A percentile compares a stretch with the other conserved stretches of the same genome.
Conservation (phyloP, 2,888 invertebrate genomes). For the Coleophora flavipennella region DNA sequence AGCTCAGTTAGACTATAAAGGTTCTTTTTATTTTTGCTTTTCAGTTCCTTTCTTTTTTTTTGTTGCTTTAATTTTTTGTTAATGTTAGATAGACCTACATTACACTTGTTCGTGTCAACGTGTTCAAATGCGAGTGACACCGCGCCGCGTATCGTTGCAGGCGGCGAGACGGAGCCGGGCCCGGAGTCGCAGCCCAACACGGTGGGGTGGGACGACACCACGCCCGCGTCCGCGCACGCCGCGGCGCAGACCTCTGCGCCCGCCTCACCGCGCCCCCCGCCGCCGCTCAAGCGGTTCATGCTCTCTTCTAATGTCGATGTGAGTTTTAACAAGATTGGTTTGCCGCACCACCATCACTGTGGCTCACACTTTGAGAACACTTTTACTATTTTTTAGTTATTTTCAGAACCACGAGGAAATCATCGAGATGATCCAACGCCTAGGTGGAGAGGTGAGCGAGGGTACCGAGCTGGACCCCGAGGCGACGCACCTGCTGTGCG, state of each 20-base stretch:
- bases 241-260: slow-evolving; percentile 9
- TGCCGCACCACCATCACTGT: too few relatives aligned
- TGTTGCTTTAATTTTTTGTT: too few relatives aligned
- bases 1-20: too few relatives aligned
- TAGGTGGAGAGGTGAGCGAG: slow-evolving; percentile 78
- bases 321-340: too few relatives aligned
- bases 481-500: slow-evolving; percentile 83
- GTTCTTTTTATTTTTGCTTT: too few relatives aligned
- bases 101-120: too few relatives aligned
- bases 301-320: slow-evolving; percentile 65
- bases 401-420: slow-evolving; percentile 70
- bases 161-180: slow-evolving; percentile 39
- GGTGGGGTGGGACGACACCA: slow-evolving; percentile 81
- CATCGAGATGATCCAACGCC: slow-evolving; percentile 63
- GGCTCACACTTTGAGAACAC: too few relatives aligned
- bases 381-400: too few relatives aligned
- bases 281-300: slow-evolving; percentile 46
- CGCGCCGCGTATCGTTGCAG: too few relatives aligned
- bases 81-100: too few relatives aligned
- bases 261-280: slow-evolving; percentile 8
- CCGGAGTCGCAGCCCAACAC: slow-evolving; percentile 75
- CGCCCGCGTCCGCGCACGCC: slow-evolving; percentile 18
- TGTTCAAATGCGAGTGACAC: too few relatives aligned
- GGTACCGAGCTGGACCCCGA: slow-evolving; percentile 60
- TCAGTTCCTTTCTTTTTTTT: too few relatives aligned